A percentile compares a stretch with the other conserved stretches of the same genome.
Evolutionary conservation across 2,113 vertebrate genomes (phyloP).

Genomic region (Xyliphius kryptos): DNA sequence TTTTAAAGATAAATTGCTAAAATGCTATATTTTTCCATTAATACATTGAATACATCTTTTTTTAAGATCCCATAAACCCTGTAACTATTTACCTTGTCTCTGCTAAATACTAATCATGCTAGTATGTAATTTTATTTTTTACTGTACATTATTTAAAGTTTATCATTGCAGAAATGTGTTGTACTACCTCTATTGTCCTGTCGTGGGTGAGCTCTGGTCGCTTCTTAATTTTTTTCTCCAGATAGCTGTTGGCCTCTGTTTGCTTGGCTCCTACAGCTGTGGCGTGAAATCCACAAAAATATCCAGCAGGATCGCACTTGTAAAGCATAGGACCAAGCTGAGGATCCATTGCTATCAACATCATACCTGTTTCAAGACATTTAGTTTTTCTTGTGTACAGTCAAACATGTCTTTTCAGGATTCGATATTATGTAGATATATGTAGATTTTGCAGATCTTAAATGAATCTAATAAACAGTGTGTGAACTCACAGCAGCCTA

Average conservation of each 20-base stretch:
- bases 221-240: conserved; percentile 73
- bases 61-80: too few species aligned
- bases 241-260: conserved; percentile 64
- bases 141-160: too few species aligned
- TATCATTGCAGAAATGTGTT: too few species aligned
- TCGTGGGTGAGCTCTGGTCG: conserved; percentile 57
- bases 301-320: conserved; percentile 71
- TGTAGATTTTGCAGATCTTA: not conserved
- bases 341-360: conserved; percentile 63
- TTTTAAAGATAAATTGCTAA: too few species aligned
- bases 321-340: conserved; percentile 63
- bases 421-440: not conserved
- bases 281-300: conserved; percentile 70
- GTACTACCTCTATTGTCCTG: conserved; percentile 59
- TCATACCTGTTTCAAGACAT: conserved; percentile 58
- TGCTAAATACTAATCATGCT: too few species aligned
- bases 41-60: too few species aligned
- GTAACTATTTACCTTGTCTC: too few species aligned
- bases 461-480: not conserved
- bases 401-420: too few species aligned
- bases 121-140: too few species aligned
- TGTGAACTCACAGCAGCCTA: conserved; percentile 69
- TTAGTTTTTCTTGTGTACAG: too few species aligned
- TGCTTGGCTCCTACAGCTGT: conserved; percentile 66
- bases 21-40: too few species aligned